Evolutionary conservation across 2,113 vertebrate genomes (phyloP).

Genomic region (Halichoerus grypus): DNA sequence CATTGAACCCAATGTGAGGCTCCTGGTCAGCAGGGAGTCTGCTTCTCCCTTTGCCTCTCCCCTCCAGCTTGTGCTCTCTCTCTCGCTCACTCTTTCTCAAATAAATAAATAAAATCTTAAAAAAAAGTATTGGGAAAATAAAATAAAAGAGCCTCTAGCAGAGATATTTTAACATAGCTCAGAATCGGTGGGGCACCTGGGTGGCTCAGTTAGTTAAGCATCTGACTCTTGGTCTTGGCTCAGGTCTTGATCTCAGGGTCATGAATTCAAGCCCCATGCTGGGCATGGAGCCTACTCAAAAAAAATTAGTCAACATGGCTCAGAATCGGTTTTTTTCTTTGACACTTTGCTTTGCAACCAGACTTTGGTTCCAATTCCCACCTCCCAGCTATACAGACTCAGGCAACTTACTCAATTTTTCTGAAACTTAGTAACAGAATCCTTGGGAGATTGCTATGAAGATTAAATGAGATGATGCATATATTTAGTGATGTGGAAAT

Average conservation of each 20-base stretch:
- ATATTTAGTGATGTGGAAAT: background rate
- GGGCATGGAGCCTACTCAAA: background rate
- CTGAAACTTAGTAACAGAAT: conserved; percentile 1
- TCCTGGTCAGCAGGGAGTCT: background rate
- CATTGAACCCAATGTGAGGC: background rate
- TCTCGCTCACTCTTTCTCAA: background rate
- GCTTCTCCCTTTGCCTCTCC: background rate
- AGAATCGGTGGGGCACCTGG: background rate
- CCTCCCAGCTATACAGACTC: background rate
- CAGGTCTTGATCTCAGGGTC: background rate
- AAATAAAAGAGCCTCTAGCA: conserved; percentile 53
- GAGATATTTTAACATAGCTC: conserved; percentile 56
- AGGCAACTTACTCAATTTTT: conserved; percentile 1
- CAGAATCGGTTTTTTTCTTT: conserved; percentile 18
- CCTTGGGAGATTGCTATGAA: background rate
- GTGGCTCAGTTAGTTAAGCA: background rate
- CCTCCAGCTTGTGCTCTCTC: background rate
- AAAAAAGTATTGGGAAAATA: conserved; percentile 32
- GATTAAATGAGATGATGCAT: conserved; percentile 30
- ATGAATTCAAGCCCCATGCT: background rate
- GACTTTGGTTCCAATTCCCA: conserved; percentile 42
- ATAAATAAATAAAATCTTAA: background rate
- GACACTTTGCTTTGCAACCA: conserved; percentile 22
- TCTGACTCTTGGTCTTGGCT: background rate
- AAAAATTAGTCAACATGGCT: background rate